These are phyloP conservation scores for Scylla paramamosain DNA, from an alignment of 1,140 invertebrate species.

Conservation along the genomic window DNA sequence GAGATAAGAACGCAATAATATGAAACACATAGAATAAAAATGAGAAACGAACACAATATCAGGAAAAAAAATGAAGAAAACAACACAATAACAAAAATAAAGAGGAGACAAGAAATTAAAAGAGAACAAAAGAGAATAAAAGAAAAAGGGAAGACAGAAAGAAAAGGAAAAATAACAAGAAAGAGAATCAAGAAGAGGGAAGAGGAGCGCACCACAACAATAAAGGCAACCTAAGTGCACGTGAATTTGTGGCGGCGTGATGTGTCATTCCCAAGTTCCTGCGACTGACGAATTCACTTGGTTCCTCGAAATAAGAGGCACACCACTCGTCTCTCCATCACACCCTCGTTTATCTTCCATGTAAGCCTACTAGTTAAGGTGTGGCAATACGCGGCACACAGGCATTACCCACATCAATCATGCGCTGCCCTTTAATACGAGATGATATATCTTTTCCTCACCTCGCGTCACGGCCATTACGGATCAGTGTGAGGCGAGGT, in stretches of 20 bases:
- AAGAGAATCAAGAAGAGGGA: too few species aligned
- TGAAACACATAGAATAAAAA: not conserved
- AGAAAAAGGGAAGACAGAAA: too few species aligned
- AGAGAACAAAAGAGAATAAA: too few species aligned
- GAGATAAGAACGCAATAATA: not conserved
- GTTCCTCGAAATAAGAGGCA: not conserved
- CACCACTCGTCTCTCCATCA: not conserved
- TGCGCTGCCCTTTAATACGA: not conserved
- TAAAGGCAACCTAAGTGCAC: not conserved
- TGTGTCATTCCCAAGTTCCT: not conserved
- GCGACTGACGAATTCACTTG: conserved; percentile 10
- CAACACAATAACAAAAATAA: too few species aligned
- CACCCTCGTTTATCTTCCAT: not conserved
- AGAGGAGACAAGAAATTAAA: too few species aligned
- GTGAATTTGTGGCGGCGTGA: not conserved
- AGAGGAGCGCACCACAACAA: too few species aligned
- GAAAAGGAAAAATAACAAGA: too few species aligned
- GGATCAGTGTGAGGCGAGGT: not conserved
- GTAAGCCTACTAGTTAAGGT: not conserved
- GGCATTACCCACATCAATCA: not conserved
- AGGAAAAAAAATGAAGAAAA: too few species aligned
- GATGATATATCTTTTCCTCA: conserved; percentile 14
- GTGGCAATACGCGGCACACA: not conserved
- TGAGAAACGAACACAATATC: too few species aligned
- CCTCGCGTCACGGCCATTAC: not conserved